A percentile compares a stretch with the other conserved stretches of the same genome.
Conservation (phyloP, 2,888 invertebrate species). For the Pristionchus fissidentatus region DNA sequence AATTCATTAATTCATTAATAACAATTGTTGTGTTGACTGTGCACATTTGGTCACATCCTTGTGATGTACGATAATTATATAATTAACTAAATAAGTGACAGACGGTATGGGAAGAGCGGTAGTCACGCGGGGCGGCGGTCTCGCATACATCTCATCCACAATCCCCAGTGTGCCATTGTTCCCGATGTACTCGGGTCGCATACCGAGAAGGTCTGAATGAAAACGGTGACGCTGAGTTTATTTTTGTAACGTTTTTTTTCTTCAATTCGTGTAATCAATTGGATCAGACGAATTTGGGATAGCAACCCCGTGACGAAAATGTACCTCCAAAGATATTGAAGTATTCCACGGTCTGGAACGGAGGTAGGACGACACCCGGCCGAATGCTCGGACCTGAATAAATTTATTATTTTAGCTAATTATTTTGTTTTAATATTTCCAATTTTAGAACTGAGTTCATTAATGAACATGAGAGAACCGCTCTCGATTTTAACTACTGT, state of each 20-base stretch:
- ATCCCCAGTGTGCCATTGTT: slow-evolving; percentile 41
- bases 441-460: too few relatives aligned
- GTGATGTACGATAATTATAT: background rate
- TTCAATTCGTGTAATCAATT: background rate
- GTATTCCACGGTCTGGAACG: slow-evolving; percentile 72
- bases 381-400: slow-evolving; percentile 62
- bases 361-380: slow-evolving; percentile 56
- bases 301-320: too few relatives aligned
- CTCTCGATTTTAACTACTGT: too few relatives aligned
- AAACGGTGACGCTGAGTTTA: background rate
- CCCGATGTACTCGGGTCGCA: background rate
- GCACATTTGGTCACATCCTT: background rate
- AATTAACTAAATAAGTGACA: background rate
- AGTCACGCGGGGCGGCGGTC: background rate
- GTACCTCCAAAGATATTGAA: slow-evolving; percentile 27
- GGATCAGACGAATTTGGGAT: background rate
- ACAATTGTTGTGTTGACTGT: background rate
- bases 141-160: slow-evolving; percentile 32
- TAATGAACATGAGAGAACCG: background rate
- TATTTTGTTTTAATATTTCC: too few relatives aligned
- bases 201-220: slow-evolving; percentile 20
- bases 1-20: too few relatives aligned
- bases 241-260: background rate
- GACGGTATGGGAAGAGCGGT: slow-evolving; percentile 11
- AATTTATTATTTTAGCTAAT: background rate